Evolutionary conservation across 2,888 invertebrate genomes (phyloP).

Genomic region (Cheilosia impressa): DNA sequence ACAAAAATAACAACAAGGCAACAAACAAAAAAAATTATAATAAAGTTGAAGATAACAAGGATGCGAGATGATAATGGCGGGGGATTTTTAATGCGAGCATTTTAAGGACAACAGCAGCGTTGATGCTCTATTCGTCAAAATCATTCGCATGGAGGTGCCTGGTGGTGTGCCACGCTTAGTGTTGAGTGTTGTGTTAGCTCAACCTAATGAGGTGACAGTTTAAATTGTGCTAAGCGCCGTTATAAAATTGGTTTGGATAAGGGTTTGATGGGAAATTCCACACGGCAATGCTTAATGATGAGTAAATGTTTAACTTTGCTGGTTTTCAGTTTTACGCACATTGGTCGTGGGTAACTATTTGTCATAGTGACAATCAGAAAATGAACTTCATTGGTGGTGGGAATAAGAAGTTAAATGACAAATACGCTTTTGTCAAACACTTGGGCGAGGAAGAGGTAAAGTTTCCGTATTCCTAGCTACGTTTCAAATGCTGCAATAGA

Average conservation of each 20-base stretch:
- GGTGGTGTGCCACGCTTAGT: slow-evolving; percentile 55
- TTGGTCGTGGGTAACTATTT: no score
- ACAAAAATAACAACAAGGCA: slow-evolving; percentile 16
- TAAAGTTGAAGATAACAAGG: slow-evolving; percentile 75
- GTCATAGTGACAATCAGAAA: no score
- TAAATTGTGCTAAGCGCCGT: slow-evolving; percentile 42
- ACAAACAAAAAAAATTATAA: slow-evolving; percentile 4
- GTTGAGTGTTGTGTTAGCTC: slow-evolving; percentile 58
- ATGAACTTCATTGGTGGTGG: no score
- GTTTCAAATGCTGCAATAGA: no score
- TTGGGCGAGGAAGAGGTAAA: no score
- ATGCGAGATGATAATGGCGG: slow-evolving; percentile 73
- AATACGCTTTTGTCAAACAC: no score
- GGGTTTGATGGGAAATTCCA: slow-evolving; percentile 30
- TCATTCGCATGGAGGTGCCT: slow-evolving; percentile 24
- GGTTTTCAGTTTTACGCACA: neutral
- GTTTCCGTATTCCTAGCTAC: no score
- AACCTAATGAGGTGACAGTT: slow-evolving; percentile 73
- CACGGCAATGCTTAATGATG: slow-evolving; percentile 64
- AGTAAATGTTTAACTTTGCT: slow-evolving; percentile 64
- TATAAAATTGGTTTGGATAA: neutral
- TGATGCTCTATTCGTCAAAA: slow-evolving; percentile 29
- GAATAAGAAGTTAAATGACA: no score
- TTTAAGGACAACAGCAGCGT: slow-evolving; percentile 38
- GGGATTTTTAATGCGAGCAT: slow-evolving; percentile 67